Conservation (phyloP, 2,797 vertebrate species). For the Mormyrops attenuatus region DNA sequence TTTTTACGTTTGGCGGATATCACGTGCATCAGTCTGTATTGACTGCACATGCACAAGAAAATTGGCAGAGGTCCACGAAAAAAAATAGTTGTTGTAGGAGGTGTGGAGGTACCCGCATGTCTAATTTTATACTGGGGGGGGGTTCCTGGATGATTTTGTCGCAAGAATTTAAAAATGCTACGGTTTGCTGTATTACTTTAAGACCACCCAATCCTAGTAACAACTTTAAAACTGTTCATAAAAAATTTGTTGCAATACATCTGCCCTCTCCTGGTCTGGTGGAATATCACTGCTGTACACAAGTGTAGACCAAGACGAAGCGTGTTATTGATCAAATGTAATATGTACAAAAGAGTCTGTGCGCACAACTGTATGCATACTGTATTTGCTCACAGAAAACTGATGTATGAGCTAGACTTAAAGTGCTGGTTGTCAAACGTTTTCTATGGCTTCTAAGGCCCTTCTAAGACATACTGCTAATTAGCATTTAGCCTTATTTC, state of each 20-base stretch:
- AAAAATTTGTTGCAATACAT: neutral
- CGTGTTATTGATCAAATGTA: too few relatives aligned
- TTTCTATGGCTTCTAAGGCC: too few relatives aligned
- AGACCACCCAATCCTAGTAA: neutral
- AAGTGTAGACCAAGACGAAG: too few relatives aligned
- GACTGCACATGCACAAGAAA: neutral
- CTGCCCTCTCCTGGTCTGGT: neutral
- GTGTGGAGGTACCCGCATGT: neutral
- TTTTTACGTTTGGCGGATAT: neutral
- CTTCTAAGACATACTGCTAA: too few relatives aligned
- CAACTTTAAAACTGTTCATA: neutral
- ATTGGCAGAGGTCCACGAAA: neutral
- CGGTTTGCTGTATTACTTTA: neutral
- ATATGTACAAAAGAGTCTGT: too few relatives aligned
- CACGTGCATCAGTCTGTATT: neutral
- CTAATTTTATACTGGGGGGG: neutral
- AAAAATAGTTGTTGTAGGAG: neutral
- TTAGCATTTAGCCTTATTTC: too few relatives aligned
- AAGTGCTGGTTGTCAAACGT: too few relatives aligned
- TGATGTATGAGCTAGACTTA: too few relatives aligned
- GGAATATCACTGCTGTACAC: neutral
- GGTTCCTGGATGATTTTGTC: neutral
- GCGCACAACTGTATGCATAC: too few relatives aligned
- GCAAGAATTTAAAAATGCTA: neutral
- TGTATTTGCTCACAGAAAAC: too few relatives aligned